phyloP scores from a whole-genome alignment of 2,888 invertebrate species.

The Nemoura dubitans region DNA sequence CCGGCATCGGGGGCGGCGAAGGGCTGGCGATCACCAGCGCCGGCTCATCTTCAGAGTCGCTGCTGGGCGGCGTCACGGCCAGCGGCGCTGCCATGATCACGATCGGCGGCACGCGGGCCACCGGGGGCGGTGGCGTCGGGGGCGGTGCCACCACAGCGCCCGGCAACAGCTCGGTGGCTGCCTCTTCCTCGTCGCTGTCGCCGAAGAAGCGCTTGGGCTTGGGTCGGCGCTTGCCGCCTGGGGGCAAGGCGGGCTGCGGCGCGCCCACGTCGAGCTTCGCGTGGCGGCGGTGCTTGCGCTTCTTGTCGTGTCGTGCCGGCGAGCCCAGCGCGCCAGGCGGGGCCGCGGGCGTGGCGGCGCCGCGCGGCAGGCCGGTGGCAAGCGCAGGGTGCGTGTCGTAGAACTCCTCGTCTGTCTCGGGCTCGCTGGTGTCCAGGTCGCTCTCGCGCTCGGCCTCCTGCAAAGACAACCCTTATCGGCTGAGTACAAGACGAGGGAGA shows the following conservation, averaged over 20 bases:
- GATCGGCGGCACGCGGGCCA: constrained; percentile 31
- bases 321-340: not conserved
- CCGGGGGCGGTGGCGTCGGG: constrained; percentile 42
- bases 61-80: constrained; percentile 56
- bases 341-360: constrained; percentile 45
- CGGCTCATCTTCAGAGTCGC: constrained; percentile 54
- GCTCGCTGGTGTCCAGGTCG: constrained; percentile 85
- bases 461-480: not conserved
- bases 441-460: constrained; percentile 69
- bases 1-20: constrained; percentile 29
- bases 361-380: constrained; percentile 52
- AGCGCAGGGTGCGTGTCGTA: constrained; percentile 85
- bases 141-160: constrained; percentile 53
- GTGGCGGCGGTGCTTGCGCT: constrained; percentile 70
- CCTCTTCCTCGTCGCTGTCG: constrained; percentile 83
- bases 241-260: constrained; percentile 62
- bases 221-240: constrained; percentile 76
- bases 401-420: constrained; percentile 88
- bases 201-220: constrained; percentile 89
- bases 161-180: constrained; percentile 68
- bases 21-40: constrained; percentile 56
- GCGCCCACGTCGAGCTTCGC: constrained; percentile 46
- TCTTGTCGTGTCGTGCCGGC: constrained; percentile 60
- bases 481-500: too few relatives aligned
- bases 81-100: constrained; percentile 48